Percentiles rank a stretch among this genome's conserved stretches.
Conservation (phyloP, 2,113 vertebrate genomes). For the Hippocampus mohnikei region DNA sequence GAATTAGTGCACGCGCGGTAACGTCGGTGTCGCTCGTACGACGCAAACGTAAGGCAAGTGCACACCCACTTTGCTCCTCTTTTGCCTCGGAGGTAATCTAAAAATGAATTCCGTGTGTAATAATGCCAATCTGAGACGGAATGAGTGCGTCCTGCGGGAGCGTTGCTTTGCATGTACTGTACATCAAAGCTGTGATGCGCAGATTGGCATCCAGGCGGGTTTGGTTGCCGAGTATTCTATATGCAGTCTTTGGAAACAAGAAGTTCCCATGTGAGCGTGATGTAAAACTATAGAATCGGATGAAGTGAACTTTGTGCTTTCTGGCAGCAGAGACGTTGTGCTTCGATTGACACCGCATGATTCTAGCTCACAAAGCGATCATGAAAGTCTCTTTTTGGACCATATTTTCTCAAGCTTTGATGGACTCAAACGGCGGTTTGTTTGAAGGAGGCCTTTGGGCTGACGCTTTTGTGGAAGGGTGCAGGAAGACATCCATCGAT, state of each 20-base stretch:
- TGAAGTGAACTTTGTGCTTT: constrained; percentile 21
- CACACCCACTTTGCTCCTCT: neutral
- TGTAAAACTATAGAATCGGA: constrained; percentile 32
- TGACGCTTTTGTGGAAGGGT: no score
- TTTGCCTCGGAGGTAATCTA: constrained; percentile 41
- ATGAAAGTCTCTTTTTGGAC: neutral
- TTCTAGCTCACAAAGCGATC: neutral
- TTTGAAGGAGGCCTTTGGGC: neutral
- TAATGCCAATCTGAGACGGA: constrained; percentile 43
- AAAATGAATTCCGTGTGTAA: constrained; percentile 60
- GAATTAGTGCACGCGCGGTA: neutral
- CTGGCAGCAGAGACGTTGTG: neutral
- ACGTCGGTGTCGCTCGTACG: neutral
- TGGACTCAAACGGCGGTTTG: no score
- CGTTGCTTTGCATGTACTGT: constrained; percentile 20
- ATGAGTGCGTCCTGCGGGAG: constrained; percentile 39
- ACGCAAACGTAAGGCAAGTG: neutral
- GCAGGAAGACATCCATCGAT: no score
- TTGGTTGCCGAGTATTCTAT: constrained; percentile 22
- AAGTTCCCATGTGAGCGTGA: constrained; percentile 38
- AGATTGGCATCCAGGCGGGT: constrained; percentile 32
- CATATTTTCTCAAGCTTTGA: neutral
- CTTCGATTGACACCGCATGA: neutral
- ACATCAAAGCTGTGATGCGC: constrained; percentile 51
- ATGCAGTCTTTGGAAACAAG: constrained; percentile 33